Conservation (phyloP, 2,888 invertebrate genomes). For the Coleophora flavipennella region DNA sequence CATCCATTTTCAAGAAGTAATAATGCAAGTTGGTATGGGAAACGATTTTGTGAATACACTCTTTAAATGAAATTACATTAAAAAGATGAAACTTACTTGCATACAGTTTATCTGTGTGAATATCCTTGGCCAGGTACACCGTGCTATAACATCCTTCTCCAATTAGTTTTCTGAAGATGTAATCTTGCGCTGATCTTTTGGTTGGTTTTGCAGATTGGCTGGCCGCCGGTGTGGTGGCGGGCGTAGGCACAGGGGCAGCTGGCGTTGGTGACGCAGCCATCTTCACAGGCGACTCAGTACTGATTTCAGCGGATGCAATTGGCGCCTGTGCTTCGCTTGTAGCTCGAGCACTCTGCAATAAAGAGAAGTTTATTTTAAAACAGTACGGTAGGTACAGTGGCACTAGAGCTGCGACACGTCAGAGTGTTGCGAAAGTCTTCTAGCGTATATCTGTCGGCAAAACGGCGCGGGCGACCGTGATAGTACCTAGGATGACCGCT, state of each 20-base stretch:
- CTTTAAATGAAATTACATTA: too few species aligned
- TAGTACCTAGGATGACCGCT: conserved; percentile 16
- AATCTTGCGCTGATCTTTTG: conserved; percentile 88
- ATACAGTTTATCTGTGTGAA: conserved; percentile 90
- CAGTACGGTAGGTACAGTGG: not conserved
- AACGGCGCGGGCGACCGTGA: conserved; percentile 17
- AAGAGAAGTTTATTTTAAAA: conserved; percentile 17
- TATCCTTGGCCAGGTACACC: conserved; percentile 94
- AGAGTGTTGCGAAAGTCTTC: conserved; percentile 41
- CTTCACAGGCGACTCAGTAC: conserved; percentile 62
- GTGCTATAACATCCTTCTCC: conserved; percentile 98
- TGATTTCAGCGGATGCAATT: conserved; percentile 69
- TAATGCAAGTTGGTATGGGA: too few species aligned
- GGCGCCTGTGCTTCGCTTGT: conserved; percentile 63
- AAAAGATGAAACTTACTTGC: conserved; percentile 98
- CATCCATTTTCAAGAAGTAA: too few species aligned
- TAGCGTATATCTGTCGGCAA: conserved; percentile 42
- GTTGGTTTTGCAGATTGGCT: conserved; percentile 56
- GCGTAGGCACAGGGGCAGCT: conserved; percentile 49
- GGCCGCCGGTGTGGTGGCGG: conserved; percentile 52
- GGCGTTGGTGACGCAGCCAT: conserved; percentile 66
- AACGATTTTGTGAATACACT: too few species aligned
- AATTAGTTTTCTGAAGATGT: conserved; percentile 94
- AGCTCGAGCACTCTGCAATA: conserved; percentile 58
- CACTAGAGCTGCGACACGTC: conserved; percentile 24